Evolutionary conservation across 1,140 invertebrate species (phyloP).

Genomic region (Drosophila carrolli): DNA sequence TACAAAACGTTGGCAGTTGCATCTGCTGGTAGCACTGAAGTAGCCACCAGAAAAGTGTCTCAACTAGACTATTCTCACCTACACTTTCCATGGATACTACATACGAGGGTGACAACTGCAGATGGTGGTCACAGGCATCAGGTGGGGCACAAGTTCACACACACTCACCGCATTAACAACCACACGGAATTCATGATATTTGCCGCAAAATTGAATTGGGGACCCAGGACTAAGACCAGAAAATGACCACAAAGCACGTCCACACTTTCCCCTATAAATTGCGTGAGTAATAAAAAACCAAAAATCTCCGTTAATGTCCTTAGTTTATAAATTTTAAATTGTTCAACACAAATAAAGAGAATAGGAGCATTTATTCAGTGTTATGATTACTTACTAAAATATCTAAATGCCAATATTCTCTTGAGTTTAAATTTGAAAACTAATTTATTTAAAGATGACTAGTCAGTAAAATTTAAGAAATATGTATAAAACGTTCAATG

Average conservation of each 20-base stretch:
- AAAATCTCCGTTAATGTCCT: conserved; percentile 1
- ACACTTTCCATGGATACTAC: not conserved
- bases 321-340: conserved; percentile 1
- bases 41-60: no score
- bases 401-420: not conserved
- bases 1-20: conserved; percentile 10
- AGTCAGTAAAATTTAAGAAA: no score
- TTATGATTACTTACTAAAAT: not conserved
- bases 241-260: conserved; percentile 25
- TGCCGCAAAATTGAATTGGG: conserved; percentile 6
- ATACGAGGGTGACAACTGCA: conserved; percentile 1
- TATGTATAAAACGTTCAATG: no score
- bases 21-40: conserved; percentile 10
- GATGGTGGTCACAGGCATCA: not conserved
- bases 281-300: conserved; percentile 6
- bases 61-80: no score
- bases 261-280: conserved; percentile 2
- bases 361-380: not conserved
- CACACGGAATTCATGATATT: conserved; percentile 17
- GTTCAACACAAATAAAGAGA: not conserved
- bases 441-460: not conserved
- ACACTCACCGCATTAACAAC: conserved; percentile 2
- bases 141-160: conserved; percentile 6
- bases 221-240: conserved; percentile 1
- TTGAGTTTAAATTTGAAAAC: no score